phyloP scores from a whole-genome alignment of 2,797 vertebrate genomes.

The Gobionotothen gibberifrons region DNA sequence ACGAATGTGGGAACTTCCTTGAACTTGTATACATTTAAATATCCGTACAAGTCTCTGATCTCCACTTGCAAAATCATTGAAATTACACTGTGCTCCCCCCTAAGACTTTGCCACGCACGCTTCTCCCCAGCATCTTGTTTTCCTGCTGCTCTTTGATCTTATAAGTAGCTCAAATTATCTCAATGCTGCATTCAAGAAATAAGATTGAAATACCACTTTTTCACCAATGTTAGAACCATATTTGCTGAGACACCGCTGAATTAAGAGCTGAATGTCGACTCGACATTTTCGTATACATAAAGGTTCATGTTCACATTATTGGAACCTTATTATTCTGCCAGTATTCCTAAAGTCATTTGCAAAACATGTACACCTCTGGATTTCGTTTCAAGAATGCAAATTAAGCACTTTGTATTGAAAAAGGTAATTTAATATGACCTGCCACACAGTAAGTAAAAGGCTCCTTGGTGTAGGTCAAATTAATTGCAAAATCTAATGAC shows the following conservation, averaged over 20 bases:
- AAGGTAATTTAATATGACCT: slow-evolving; percentile 15
- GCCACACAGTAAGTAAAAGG: slow-evolving; percentile 16
- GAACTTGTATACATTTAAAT: slow-evolving; percentile 31
- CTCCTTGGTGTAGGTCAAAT: slow-evolving; percentile 34
- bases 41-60: slow-evolving; percentile 44
- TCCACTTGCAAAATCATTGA: slow-evolving; percentile 57
- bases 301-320: slow-evolving; percentile 18
- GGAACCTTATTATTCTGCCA: slow-evolving; percentile 17
- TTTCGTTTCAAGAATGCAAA: slow-evolving; percentile 30
- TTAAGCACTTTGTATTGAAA: slow-evolving; percentile 11
- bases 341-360: background rate
- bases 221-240: slow-evolving; percentile 33
- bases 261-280: slow-evolving; percentile 13
- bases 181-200: slow-evolving; percentile 40
- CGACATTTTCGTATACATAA: slow-evolving; percentile 21
- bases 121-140: slow-evolving; percentile 48
- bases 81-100: slow-evolving; percentile 39
- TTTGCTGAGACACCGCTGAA: slow-evolving; percentile 24
- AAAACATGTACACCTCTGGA: slow-evolving; percentile 6
- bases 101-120: slow-evolving; percentile 39
- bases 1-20: slow-evolving; percentile 33
- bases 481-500: slow-evolving; percentile 10
- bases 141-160: slow-evolving; percentile 65
- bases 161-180: slow-evolving; percentile 35
- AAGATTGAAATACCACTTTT: slow-evolving; percentile 24